Percentiles rank a stretch among this genome's conserved stretches.
phyloP scores from a whole-genome alignment of 2,113 vertebrate species.

The Hydrolagus affinis region DNA sequence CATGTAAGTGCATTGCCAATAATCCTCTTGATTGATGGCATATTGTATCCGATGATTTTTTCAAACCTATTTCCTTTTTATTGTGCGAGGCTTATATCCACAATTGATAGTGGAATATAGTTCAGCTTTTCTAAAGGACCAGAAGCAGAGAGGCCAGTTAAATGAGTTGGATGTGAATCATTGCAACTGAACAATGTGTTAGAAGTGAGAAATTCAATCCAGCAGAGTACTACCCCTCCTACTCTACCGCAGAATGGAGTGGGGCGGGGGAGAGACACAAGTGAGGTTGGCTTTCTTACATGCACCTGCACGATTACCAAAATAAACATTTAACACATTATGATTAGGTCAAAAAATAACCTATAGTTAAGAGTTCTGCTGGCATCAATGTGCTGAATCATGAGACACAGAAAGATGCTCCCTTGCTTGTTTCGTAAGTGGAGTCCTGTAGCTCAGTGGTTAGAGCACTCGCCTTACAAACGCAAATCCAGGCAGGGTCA shows the following conservation, averaged over 20 bases:
- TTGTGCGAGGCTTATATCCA: conserved; percentile 1
- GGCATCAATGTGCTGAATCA: not conserved
- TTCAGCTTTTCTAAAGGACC: conserved; percentile 20
- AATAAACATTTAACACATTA: conserved; percentile 25
- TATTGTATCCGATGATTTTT: not conserved
- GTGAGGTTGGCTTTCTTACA: conserved; percentile 1
- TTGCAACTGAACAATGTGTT: not conserved
- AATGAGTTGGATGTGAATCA: not conserved
- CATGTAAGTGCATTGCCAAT: not conserved
- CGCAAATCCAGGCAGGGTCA: too few relatives aligned
- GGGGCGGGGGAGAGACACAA: conserved; percentile 11
- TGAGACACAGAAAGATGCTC: not conserved
- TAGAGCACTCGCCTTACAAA: too few relatives aligned
- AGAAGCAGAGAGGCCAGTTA: not conserved
- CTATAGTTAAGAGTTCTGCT: not conserved
- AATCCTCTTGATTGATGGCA: conserved; percentile 2
- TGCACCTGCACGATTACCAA: conserved; percentile 34
- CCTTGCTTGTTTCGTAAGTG: not conserved
- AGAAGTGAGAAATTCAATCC: not conserved
- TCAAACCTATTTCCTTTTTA: not conserved
- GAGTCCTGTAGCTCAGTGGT: too few relatives aligned
- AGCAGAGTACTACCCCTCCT: conserved; percentile 23
- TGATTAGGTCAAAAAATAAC: not conserved
- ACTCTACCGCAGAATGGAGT: conserved; percentile 25
- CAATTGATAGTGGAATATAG: not conserved